These are phyloP conservation scores for Brachyistius frenatus DNA, from an alignment of 2,113 vertebrate species.

Conservation along the genomic window DNA sequence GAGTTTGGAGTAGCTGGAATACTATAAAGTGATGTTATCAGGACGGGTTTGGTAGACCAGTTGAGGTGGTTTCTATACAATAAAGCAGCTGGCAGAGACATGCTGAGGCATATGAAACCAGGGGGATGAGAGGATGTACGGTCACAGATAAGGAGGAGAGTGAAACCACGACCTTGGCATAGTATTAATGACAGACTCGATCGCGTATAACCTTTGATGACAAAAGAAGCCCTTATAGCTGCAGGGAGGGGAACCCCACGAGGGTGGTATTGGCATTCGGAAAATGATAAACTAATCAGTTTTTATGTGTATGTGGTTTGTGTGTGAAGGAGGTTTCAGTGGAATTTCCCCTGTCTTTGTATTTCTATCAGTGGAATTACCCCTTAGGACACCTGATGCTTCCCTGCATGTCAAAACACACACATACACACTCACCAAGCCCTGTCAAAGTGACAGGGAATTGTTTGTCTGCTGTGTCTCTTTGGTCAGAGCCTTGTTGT, in stretches of 20 bases:
- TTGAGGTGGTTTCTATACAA: conserved; percentile 1
- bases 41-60: background rate
- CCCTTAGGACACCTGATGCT: conserved; percentile 68
- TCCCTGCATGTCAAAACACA: conserved; percentile 14
- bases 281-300: conserved; percentile 62
- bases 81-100: conserved; percentile 32
- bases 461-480: conserved; percentile 45
- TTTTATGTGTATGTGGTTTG: conserved; percentile 44
- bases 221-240: conserved; percentile 59
- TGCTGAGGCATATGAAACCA: conserved; percentile 36
- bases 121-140: conserved; percentile 39
- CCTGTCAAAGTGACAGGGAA: conserved; percentile 46
- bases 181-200: conserved; percentile 56
- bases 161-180: conserved; percentile 52
- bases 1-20: conserved; percentile 4
- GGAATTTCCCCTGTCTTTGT: conserved; percentile 72
- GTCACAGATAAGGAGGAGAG: conserved; percentile 44
- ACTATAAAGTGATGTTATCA: conserved; percentile 1
- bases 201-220: conserved; percentile 56
- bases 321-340: conserved; percentile 37
- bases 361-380: conserved; percentile 72
- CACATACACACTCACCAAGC: conserved; percentile 13
- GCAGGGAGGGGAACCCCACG: conserved; percentile 54
- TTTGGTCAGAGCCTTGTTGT: conserved; percentile 43
- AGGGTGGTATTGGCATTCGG: conserved; percentile 29